Base-by-base conservation (phyloP, 2,888 invertebrate species). In the Pachycephus smyrnensis region DNA sequence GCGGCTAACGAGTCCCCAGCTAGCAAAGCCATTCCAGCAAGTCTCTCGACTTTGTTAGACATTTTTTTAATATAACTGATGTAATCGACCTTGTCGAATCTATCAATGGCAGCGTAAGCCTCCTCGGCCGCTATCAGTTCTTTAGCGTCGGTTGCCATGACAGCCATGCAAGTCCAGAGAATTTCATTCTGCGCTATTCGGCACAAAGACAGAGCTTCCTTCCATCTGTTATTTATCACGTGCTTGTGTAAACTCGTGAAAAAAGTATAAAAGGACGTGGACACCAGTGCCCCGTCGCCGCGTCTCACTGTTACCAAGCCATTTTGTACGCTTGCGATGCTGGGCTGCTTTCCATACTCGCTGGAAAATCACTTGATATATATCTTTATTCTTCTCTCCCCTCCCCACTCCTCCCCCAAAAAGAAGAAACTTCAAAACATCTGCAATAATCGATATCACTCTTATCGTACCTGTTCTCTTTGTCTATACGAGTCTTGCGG, bases 81-180 rank as follows among this genome's bases (percentile, higher is more conserved):
- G 87, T 96, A 97, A 86, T 95, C 94, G 1, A 98, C 97, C 94
- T 97, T 97, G 87, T 97, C 96, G 79, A 94, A 95, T 92, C 97
- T 95, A 85, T 95, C 94, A n/a, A 98, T 95, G 12, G 97, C 96
- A 12, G 98, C 97, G 91, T 98, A 99, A 0, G 98, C 98, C 89
- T 98, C 97, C 92, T 99, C 99, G 30, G 99, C 98, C 11, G 98
- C 96, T 79, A 96, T 95, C 77, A 98, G 92, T 86, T 98, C 96
- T 89, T 96, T 96, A 81, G 96, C 95, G 83, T 97, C 96, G 79
- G 97, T 96, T 1, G 99, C 96, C 90, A 98, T 93, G 0, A 98
- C 97, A 0, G 99, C 99, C 84, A 99, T 93, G 83, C 97, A 97
- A 0, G 98, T 97, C 99, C 99, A 99, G 30, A 98, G 92, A n/a